These are phyloP conservation scores for Phataginus tricuspis DNA, from an alignment of 2,797 vertebrate genomes.

Conservation along the genomic window DNA sequence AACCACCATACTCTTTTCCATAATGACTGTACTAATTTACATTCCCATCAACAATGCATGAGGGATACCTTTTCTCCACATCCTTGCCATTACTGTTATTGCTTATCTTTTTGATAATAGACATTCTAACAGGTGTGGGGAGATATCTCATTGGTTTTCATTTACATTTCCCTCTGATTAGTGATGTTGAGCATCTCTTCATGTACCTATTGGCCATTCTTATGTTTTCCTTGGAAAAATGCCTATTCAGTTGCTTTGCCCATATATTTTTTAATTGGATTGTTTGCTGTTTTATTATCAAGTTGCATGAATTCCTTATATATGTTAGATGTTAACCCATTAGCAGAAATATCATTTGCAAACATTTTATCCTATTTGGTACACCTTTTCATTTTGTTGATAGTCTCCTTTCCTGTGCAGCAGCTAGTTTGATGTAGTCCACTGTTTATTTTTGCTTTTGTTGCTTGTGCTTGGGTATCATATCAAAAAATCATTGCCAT, in stretches of 20 bases:
- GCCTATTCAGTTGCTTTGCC: neutral
- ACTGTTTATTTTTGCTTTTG: neutral
- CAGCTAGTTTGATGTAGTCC: neutral
- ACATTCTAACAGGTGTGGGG: neutral
- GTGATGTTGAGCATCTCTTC: neutral
- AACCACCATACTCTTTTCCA: neutral
- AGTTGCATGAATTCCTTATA: neutral
- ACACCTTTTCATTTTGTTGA: neutral
- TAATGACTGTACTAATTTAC: neutral
- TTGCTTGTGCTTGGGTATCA: neutral
- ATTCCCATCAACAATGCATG: neutral
- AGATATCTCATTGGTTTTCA: neutral
- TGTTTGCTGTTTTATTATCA: neutral
- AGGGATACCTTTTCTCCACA: neutral
- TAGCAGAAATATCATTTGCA: neutral
- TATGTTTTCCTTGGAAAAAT: neutral
- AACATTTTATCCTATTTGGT: neutral
- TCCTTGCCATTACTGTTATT: neutral
- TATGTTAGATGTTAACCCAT: neutral
- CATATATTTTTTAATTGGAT: neutral
- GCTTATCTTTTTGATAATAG: neutral
- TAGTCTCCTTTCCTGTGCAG: neutral
- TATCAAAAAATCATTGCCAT: neutral
- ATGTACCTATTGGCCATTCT: neutral
- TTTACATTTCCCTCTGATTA: neutral